These are phyloP conservation scores for Lordiphosa clarofinis DNA, from an alignment of 1,140 invertebrate species.

Conservation along the genomic window DNA sequence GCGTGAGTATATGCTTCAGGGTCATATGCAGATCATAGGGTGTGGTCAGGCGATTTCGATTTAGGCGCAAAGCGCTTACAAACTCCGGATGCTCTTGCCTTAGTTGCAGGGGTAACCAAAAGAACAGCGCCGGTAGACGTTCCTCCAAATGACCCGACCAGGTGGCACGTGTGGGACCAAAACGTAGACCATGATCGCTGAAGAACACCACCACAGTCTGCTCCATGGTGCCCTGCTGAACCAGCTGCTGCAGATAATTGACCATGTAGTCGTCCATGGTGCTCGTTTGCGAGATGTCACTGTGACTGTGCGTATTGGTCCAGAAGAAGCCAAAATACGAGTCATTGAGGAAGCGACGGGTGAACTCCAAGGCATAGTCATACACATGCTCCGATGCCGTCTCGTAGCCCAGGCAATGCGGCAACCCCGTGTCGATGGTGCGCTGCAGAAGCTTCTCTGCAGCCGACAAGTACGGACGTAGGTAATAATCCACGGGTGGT, in stretches of 20 bases:
- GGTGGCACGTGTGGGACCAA: slow-evolving; percentile 86
- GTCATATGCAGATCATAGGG: slow-evolving; percentile 91
- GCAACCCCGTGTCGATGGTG: slow-evolving; percentile 69
- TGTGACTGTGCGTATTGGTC: slow-evolving; percentile 88
- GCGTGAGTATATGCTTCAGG: slow-evolving; percentile 79
- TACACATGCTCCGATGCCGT: slow-evolving; percentile 82
- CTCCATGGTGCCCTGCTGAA: slow-evolving; percentile 83
- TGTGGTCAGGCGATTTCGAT: slow-evolving; percentile 88
- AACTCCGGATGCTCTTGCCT: slow-evolving; percentile 83
- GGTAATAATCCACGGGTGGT: slow-evolving; percentile 91
- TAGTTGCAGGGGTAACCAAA: slow-evolving; percentile 89
- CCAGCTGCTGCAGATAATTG: slow-evolving; percentile 82
- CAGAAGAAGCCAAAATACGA: slow-evolving; percentile 90
- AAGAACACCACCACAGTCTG: slow-evolving; percentile 88
- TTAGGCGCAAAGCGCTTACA: slow-evolving; percentile 85
- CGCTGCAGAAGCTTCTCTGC: slow-evolving; percentile 82
- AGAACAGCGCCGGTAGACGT: slow-evolving; percentile 90
- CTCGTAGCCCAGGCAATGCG: slow-evolving; percentile 83
- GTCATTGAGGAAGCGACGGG: slow-evolving; percentile 80
- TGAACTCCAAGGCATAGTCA: slow-evolving; percentile 82
- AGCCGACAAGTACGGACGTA: slow-evolving; percentile 86
- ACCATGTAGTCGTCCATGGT: slow-evolving; percentile 84
- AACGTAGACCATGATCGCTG: slow-evolving; percentile 96
- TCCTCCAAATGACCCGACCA: slow-evolving; percentile 92
- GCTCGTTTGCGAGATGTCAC: slow-evolving; percentile 86